Evolutionary conservation across 2,797 vertebrate species (phyloP).

Genomic region (Vespertilio murinus): DNA sequence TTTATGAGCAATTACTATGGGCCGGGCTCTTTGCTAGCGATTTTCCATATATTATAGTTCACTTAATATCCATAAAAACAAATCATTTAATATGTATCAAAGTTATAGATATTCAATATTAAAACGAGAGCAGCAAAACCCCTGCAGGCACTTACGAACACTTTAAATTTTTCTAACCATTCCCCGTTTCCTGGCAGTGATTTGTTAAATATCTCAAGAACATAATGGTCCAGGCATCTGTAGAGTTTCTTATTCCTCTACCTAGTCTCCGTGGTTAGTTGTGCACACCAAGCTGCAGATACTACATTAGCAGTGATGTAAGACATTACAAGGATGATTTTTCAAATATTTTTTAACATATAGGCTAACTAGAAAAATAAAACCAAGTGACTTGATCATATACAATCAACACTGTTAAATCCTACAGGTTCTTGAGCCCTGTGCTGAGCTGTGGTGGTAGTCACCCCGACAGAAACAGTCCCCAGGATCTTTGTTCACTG

Average conservation of each 20-base stretch:
- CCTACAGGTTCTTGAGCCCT: not conserved
- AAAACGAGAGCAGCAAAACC: not conserved
- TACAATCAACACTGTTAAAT: not conserved
- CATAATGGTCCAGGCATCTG: not conserved
- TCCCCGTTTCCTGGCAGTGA: not conserved
- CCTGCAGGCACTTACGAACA: not conserved
- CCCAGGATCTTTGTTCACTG: not conserved
- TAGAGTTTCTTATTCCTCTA: not conserved
- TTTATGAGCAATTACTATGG: not conserved
- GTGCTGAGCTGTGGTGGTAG: fast-evolving
- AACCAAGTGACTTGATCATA: not conserved
- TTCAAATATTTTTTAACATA: not conserved
- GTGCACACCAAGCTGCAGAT: not conserved
- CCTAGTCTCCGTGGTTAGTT: not conserved
- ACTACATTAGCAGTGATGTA: not conserved
- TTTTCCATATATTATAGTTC: not conserved
- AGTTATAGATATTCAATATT: not conserved
- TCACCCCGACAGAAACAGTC: too few relatives aligned
- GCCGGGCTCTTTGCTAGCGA: not conserved
- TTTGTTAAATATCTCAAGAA: not conserved
- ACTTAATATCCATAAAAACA: not conserved
- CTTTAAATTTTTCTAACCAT: not conserved
- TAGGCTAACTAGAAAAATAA: not conserved
- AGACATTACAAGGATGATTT: not conserved
- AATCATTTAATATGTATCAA: not conserved